These are phyloP conservation scores for Polymixis lichenea DNA, from an alignment of 2,888 invertebrate genomes.

Conservation along the genomic window DNA sequence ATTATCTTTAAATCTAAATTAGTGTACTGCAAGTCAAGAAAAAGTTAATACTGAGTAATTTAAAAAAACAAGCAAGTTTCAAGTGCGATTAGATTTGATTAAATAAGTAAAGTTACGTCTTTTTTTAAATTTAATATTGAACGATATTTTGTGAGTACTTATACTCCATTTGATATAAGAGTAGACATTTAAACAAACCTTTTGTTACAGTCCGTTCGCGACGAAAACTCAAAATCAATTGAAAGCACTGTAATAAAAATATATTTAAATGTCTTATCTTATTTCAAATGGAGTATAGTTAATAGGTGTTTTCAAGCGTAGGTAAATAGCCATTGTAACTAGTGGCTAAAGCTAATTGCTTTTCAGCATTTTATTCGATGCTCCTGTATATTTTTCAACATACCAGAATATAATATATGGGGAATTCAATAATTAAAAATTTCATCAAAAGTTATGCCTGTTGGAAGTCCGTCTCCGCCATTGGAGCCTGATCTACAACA, in stretches of 20 bases:
- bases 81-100: constrained; percentile 1
- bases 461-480: constrained; percentile 2
- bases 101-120: neutral
- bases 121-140: neutral
- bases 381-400: neutral
- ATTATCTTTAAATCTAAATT: constrained; percentile 22
- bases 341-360: no score
- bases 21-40: constrained; percentile 9
- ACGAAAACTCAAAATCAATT: no score
- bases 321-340: neutral
- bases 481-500: constrained; percentile 25
- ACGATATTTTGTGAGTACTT: neutral
- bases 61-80: constrained; percentile 8
- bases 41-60: constrained; percentile 3
- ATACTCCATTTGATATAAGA: no score
- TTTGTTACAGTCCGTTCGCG: no score
- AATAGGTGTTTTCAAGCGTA: neutral
- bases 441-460: neutral
- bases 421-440: neutral
- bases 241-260: no score
- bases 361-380: neutral
- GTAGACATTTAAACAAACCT: no score
- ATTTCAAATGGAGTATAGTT: no score
- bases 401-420: neutral
- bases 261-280: no score